Percentiles rank a stretch among this genome's conserved stretches.
Conservation (phyloP, 2,888 invertebrate genomes). For the Himalopsyche japonica region DNA sequence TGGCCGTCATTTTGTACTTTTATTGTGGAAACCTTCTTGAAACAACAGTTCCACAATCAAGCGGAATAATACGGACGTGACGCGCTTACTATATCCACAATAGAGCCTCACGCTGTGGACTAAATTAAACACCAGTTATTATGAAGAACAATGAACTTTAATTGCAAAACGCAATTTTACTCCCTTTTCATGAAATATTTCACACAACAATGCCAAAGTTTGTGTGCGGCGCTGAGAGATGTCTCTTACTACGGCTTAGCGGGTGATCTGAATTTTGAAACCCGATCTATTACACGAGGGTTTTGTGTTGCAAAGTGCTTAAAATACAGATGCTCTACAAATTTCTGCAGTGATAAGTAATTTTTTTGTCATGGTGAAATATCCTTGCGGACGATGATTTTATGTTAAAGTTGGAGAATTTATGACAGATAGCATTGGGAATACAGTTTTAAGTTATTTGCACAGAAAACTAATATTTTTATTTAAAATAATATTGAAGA, state of each 20-base stretch:
- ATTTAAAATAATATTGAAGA: too few relatives aligned
- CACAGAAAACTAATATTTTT: too few relatives aligned
- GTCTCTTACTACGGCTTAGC: not conserved
- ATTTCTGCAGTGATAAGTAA: too few relatives aligned
- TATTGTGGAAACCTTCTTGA: not conserved
- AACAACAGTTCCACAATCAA: not conserved
- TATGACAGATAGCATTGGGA: too few relatives aligned
- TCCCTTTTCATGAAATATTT: constrained; percentile 34
- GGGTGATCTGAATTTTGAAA: not conserved
- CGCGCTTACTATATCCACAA: not conserved
- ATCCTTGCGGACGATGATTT: too few relatives aligned
- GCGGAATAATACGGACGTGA: not conserved
- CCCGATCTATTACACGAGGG: not conserved
- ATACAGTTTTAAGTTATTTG: too few relatives aligned
- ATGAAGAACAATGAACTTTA: constrained; percentile 31
- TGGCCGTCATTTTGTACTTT: not conserved
- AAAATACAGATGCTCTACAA: not conserved
- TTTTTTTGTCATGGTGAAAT: too few relatives aligned
- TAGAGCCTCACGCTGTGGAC: constrained; percentile 1
- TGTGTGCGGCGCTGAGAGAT: not conserved
- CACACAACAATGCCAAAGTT: constrained; percentile 7
- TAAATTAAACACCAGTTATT: constrained; percentile 30
- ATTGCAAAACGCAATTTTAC: constrained; percentile 36
- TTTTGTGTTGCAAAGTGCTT: not conserved
- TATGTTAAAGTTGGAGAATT: too few relatives aligned